Conservation (phyloP, 30 jellyfish, hydroid and myxozoan species). For the Aurelia sp. region DNA sequence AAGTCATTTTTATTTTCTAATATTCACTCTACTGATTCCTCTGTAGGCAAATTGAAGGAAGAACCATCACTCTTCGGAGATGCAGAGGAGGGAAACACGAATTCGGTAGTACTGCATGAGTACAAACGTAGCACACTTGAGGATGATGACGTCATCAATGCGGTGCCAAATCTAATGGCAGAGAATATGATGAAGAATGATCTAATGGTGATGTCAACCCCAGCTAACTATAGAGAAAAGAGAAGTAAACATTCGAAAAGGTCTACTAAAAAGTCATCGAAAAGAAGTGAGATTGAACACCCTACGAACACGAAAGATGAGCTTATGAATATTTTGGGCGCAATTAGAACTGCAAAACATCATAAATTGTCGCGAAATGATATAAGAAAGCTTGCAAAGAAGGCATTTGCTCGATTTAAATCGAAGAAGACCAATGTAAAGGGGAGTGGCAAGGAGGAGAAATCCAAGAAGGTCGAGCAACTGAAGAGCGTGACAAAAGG, state of each 20-base stretch:
- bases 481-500: neutral
- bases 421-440: constrained; percentile 28
- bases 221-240: constrained; percentile 61
- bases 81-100: constrained; percentile 61
- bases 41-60: neutral
- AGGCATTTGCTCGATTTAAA: constrained; percentile 89
- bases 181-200: constrained; percentile 70
- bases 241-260: constrained; percentile 56
- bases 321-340: constrained; percentile 75
- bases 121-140: constrained; percentile 61
- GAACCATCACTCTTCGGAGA: neutral
- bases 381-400: constrained; percentile 88
- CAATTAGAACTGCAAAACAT: constrained; percentile 80
- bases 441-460: neutral
- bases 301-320: constrained; percentile 73
- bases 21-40: too few species aligned
- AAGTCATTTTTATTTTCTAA: too few species aligned
- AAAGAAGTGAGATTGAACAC: constrained; percentile 10
- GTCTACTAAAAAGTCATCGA: constrained; percentile 7
- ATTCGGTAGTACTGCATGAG: constrained; percentile 51
- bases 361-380: constrained; percentile 95
- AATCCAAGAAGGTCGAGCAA: neutral
- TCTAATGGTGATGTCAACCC: constrained; percentile 85
- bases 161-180: constrained; percentile 26
- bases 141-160: constrained; percentile 9